Base-by-base conservation (phyloP, 2,888 invertebrate species). In the Acronicta alni region DNA sequence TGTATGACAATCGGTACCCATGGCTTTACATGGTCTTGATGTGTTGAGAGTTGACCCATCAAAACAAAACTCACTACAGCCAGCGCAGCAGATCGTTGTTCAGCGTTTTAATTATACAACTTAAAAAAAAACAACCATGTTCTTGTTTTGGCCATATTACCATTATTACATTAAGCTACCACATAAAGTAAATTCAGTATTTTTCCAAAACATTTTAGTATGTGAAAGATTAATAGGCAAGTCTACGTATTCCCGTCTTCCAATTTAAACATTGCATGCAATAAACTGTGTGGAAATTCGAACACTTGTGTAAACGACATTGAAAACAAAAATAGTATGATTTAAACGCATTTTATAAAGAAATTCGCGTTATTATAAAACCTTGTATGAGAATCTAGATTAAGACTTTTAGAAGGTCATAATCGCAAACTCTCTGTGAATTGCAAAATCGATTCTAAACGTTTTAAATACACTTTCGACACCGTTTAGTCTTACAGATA, bases 271-370 rank as follows among this genome's bases (percentile, higher is more conserved):
- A 43, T 43, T 10, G 15, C 43, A 16, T 43, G 20, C 17, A 16
- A 14, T 20, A 41, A 41, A 14, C 14, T 10, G 14, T 41, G 9
- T 39, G n/a, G n/a, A 38, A 15, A 18, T 39, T 39, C 5, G 15
- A 38, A 39, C 20, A 47, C 37, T 47, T 37, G 10, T 16, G 15
- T 9, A 16, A 48, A 48, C 23, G 26, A 26, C 48, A 48, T 38
- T 47, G 47, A 39, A 23, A 23, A 26, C 26, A n/a, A 16, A 48
- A 39, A 26, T 26, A 39, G 12, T 23, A 48, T 16, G 15, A 35
- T 35, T 39, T 26, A 23, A 39, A 26, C 15, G 16, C 16, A 30
- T 38, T 48, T 38, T 12, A 16, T 16, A 16, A 26, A 39, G 26
- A 23, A 38, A 16, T 39, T 48, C 20, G 7, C 12, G 12, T 17